Conservation (phyloP, 2,113 vertebrate genomes). For the Eclectus roratus region DNA sequence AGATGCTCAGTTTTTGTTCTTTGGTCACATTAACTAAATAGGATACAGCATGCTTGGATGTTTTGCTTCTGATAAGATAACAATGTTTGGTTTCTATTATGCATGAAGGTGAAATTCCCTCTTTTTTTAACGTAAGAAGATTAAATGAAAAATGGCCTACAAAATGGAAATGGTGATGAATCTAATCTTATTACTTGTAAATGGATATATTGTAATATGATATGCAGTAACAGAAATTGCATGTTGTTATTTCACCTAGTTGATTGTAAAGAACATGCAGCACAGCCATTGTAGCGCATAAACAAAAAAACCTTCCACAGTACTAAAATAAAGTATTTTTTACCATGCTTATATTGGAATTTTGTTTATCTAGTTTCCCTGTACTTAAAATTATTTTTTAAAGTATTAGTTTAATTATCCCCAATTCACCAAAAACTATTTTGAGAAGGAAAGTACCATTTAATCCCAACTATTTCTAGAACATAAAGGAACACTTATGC, state of each 20-base stretch:
- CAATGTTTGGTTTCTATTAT: conserved; percentile 8
- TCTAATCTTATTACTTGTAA: neutral
- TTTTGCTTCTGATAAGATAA: conserved; percentile 11
- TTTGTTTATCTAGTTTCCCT: neutral
- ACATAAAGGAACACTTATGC: neutral
- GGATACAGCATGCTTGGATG: neutral
- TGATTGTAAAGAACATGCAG: neutral
- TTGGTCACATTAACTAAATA: neutral
- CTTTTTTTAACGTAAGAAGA: neutral
- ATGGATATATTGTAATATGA: neutral
- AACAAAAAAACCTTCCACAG: neutral
- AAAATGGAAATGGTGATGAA: neutral
- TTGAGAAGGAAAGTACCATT: neutral
- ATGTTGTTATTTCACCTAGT: neutral
- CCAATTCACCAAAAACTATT: neutral
- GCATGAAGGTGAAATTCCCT: neutral
- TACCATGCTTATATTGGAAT: neutral
- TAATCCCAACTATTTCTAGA: neutral
- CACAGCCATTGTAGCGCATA: neutral
- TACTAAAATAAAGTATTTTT: neutral
- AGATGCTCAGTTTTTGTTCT: conserved; percentile 54
- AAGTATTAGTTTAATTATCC: neutral
- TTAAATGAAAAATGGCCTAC: neutral
- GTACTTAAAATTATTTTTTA: neutral
- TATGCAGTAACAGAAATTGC: neutral